A percentile compares a stretch with the other conserved stretches of the same genome.
Evolutionary conservation across 2,113 vertebrate genomes (phyloP).

Genomic region (Thinocorus orbignyianus): DNA sequence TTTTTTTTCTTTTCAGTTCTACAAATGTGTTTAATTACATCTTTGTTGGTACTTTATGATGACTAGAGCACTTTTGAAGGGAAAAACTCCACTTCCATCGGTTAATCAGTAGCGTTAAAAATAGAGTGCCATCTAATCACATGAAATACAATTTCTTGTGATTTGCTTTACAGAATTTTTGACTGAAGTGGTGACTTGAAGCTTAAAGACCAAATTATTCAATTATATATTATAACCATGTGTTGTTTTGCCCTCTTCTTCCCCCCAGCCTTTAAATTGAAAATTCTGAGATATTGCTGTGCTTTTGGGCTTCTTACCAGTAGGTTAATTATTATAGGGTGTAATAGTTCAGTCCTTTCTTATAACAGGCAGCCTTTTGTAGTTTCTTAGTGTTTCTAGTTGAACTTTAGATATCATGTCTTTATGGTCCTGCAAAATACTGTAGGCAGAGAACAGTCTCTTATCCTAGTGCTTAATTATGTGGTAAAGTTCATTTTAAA

Average conservation of each 20-base stretch:
- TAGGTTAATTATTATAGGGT: background rate
- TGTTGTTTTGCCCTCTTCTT: background rate
- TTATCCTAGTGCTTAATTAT: background rate
- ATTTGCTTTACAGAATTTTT: conserved; percentile 32
- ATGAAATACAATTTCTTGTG: background rate
- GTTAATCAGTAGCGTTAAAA: conserved; percentile 31
- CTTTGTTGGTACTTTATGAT: background rate
- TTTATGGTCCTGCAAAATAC: background rate
- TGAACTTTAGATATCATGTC: background rate
- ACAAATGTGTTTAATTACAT: background rate
- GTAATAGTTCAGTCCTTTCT: background rate
- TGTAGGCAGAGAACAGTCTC: background rate
- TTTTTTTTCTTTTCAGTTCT: background rate
- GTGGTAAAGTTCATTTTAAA: background rate
- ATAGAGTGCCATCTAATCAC: conserved; percentile 2
- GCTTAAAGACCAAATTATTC: background rate
- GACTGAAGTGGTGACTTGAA: conserved; percentile 11
- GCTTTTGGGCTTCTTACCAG: background rate
- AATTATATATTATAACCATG: background rate
- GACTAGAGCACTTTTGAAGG: conserved; percentile 6
- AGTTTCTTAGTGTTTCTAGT: background rate
- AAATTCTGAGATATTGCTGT: background rate
- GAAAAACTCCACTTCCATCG: conserved; percentile 14
- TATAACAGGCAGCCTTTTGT: background rate
- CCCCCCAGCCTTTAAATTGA: background rate